These are phyloP conservation scores for Eupithecia vulgata DNA, from an alignment of 2,888 invertebrate genomes.

Conservation along the genomic window DNA sequence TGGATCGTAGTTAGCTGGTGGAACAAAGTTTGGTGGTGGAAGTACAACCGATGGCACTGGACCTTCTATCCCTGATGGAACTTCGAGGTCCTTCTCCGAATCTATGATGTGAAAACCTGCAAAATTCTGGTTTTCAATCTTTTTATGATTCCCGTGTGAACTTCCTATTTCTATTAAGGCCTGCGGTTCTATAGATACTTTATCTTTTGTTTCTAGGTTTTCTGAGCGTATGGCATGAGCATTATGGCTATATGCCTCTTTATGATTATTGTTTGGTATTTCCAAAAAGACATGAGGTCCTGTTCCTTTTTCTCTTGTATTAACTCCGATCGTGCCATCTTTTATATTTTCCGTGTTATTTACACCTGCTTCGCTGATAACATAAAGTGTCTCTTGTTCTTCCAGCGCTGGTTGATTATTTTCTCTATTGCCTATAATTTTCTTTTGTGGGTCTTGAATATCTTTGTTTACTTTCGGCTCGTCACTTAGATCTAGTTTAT, in stretches of 20 bases:
- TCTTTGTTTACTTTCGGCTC: not conserved
- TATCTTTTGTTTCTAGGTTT: constrained; percentile 5
- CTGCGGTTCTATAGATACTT: constrained; percentile 25
- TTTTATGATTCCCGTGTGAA: constrained; percentile 25
- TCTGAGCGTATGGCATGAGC: not conserved
- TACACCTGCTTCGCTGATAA: not conserved
- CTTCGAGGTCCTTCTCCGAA: constrained; percentile 75
- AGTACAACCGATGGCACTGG: constrained; percentile 68
- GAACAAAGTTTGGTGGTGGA: constrained; percentile 64
- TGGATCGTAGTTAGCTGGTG: constrained; percentile 29
- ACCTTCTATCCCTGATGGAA: constrained; percentile 77
- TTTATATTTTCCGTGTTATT: not conserved
- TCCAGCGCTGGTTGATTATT: not conserved
- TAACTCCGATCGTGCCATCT: not conserved
- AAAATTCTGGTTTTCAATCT: constrained; percentile 61
- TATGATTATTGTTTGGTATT: not conserved
- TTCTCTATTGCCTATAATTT: not conserved
- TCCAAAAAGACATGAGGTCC: not conserved
- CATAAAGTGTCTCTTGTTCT: not conserved
- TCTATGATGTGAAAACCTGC: constrained; percentile 73
- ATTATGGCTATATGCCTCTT: not conserved
- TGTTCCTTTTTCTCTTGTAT: not conserved
- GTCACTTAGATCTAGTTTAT: constrained; percentile 29
- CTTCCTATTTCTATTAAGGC: constrained; percentile 36
- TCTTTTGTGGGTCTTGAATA: not conserved